Conservation (phyloP, 37 sponge, comb jelly and placozoan species). For the Halichondria panicea region DNA sequence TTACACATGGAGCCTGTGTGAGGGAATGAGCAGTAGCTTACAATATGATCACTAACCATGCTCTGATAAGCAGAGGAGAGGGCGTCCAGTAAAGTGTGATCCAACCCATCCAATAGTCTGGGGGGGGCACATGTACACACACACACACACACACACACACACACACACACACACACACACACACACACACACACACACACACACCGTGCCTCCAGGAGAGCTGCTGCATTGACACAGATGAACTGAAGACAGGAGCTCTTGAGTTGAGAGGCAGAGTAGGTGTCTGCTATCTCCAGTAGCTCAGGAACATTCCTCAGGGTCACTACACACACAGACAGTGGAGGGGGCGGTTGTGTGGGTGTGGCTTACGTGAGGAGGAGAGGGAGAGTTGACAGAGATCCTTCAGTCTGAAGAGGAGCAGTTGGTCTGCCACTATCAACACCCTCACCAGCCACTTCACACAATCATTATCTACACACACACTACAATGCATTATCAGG, state of each 20-base stretch:
- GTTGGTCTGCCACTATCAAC: conserved; percentile 69
- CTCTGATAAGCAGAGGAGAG: conserved; percentile 28
- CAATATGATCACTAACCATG: conserved; percentile 24
- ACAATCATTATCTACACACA: background rate
- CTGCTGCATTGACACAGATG: conserved; percentile 72
- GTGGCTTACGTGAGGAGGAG: conserved; percentile 50
- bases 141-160: background rate
- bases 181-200: background rate
- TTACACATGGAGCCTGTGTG: background rate
- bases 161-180: conserved; percentile 2
- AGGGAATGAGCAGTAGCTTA: background rate
- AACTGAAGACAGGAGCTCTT: conserved; percentile 70
- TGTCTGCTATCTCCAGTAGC: conserved; percentile 44
- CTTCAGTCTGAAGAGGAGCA: conserved; percentile 54
- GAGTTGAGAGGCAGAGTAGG: conserved; percentile 72
- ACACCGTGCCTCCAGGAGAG: conserved; percentile 64
- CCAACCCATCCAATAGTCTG: conserved; percentile 35
- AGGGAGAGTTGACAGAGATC: conserved; percentile 55
- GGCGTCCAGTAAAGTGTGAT: conserved; percentile 7
- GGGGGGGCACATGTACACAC: background rate
- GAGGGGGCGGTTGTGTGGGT: too few relatives aligned
- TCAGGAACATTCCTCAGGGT: conserved; percentile 48
- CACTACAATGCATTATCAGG: background rate
- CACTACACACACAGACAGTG: conserved; percentile 30
- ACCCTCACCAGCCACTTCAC: conserved; percentile 39